Conservation (phyloP, 2,888 invertebrate species). For the Epinotia brunnichana region DNA sequence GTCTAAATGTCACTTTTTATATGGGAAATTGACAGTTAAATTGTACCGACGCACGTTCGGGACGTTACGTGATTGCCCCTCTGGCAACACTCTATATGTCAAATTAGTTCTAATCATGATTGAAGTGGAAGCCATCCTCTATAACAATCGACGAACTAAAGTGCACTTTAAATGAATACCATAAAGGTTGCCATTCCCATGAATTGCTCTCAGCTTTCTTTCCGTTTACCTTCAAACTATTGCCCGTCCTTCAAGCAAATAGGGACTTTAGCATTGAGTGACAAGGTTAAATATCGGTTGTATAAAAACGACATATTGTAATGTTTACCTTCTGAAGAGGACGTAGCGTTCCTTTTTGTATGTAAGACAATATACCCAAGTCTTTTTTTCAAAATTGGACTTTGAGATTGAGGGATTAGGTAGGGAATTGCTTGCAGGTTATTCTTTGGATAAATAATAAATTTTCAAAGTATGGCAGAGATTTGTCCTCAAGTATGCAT, state of each 20-base stretch:
- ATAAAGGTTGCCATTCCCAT: constrained; percentile 1
- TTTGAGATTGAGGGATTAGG: neutral
- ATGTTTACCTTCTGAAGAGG: neutral
- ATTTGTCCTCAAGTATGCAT: constrained; percentile 15
- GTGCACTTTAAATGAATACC: neutral
- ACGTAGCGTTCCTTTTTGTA: neutral
- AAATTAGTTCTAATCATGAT: neutral
- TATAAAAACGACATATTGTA: neutral
- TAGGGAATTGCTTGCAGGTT: neutral
- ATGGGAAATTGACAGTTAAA: too few species aligned
- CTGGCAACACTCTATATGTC: neutral
- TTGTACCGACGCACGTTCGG: too few species aligned
- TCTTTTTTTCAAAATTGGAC: neutral
- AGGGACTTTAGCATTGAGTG: constrained; percentile 6
- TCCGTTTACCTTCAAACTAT: constrained; percentile 3
- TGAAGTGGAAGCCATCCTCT: neutral
- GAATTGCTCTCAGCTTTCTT: neutral
- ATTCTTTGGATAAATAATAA: constrained; percentile 8
- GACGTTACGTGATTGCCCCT: too few species aligned
- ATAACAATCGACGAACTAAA: neutral
- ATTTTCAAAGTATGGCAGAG: neutral
- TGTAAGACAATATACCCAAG: neutral
- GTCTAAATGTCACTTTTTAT: too few species aligned
- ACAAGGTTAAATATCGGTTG: constrained; percentile 9
- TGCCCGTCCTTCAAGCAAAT: constrained; percentile 8